Conservation (phyloP, 2,797 vertebrate genomes). For the Podargus strigoides region DNA sequence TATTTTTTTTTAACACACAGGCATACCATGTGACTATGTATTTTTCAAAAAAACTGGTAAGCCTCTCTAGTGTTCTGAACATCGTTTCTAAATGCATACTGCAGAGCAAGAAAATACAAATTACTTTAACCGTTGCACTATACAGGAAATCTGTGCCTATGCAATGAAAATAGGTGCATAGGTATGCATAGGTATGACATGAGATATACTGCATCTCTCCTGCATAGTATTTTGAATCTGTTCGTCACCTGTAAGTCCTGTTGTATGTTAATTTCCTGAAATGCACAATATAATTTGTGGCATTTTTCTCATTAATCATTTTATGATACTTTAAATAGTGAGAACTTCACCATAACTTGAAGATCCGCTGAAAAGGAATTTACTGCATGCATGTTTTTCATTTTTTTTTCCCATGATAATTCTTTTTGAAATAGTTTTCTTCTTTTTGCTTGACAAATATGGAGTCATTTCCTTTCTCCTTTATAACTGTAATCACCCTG, state of each 20-base stretch:
- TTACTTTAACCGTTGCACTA: background rate
- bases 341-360: background rate
- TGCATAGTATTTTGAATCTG: background rate
- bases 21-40: rapidly evolving
- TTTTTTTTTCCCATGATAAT: background rate
- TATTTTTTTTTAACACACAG: background rate
- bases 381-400: rapidly evolving
- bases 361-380: background rate
- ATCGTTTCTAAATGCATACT: background rate
- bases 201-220: background rate
- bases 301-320: background rate
- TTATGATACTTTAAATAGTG: background rate
- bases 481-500: background rate
- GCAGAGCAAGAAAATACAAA: background rate
- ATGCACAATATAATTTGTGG: background rate
- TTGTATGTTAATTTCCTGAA: background rate
- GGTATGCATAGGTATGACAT: background rate
- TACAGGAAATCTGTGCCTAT: background rate
- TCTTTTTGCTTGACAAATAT: background rate
- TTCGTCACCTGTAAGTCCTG: background rate
- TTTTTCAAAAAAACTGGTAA: background rate
- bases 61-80: background rate
- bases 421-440: background rate
- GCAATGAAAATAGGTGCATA: background rate
- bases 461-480: background rate